Percentiles rank a stretch among this genome's conserved stretches.
Conservation (phyloP, 2,113 vertebrate species). For the Cryptotis parvus region DNA sequence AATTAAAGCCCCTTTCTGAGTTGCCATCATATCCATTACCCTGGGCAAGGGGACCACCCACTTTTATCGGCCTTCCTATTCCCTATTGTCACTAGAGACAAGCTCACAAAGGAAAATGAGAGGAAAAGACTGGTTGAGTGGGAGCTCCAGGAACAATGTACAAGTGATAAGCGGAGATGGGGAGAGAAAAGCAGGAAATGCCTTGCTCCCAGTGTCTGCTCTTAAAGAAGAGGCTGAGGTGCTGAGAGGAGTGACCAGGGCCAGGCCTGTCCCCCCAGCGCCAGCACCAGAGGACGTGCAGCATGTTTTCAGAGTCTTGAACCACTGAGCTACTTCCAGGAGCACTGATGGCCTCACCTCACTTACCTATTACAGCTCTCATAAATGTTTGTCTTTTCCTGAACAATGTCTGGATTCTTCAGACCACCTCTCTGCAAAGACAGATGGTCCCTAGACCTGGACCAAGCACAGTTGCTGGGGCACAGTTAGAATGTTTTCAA, state of each 20-base stretch:
- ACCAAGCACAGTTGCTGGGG: not conserved
- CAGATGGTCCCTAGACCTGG: not conserved
- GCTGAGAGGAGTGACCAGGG: not conserved
- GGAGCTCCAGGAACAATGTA: not conserved
- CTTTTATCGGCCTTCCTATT: not conserved
- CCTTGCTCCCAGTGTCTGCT: not conserved
- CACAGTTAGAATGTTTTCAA: not conserved
- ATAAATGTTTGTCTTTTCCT: not conserved
- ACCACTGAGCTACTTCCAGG: too few species aligned
- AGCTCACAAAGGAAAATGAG: not conserved
- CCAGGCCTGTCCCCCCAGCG: rapidly evolving
- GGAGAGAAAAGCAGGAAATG: rapidly evolving
- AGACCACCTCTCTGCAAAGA: not conserved
- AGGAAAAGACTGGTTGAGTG: not conserved
- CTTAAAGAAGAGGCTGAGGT: not conserved
- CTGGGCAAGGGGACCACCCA: not conserved
- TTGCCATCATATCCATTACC: not conserved
- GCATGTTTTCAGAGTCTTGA: not conserved
- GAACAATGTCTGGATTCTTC: not conserved
- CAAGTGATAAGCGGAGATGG: not conserved
- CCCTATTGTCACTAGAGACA: too few species aligned
- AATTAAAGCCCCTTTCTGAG: not conserved
- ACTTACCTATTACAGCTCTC: not conserved
- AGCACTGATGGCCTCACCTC: not conserved
- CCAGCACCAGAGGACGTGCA: rapidly evolving